Evolutionary conservation across 2,797 vertebrate species (phyloP), one percentile per base, ranked within the genome.

Genomic region (Cossypha niveicapilla): DNA sequence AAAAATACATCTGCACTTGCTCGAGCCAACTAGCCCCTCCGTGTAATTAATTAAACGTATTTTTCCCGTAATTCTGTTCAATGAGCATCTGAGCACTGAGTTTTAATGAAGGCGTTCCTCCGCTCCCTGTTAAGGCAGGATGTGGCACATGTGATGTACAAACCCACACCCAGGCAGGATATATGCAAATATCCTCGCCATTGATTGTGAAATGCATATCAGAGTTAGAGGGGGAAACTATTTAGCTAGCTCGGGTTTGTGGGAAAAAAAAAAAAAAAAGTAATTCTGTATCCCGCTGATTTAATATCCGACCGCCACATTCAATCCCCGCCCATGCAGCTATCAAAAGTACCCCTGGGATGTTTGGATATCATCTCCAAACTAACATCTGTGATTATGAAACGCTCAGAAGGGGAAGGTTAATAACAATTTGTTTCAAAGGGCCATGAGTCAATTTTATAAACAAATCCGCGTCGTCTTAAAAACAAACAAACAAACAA

Each of bases 281-380:
- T 88, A 92, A 82, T 95, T 96, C 95, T 78, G 90, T 66, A 93
- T 93, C 97, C 97, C 77, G 96, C 96, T 94, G 96, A 83, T 96
- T 97, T 97, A 96, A 95, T 95, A 95, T 88, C 94, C 79, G 92
- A 96, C 95, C 93, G 96, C 80, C 53, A 34, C 90, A 53, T 80
- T 92, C 96, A 91, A 89, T 76, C 79, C 94, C 53, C 80, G 94
- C 94, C 94, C 70, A 66, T 83, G 74, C 66, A 95, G 95, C 82
- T 85, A 93, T 94, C 71, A 62, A 92, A 94, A 86, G 92, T 90
- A 91, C 87, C 94, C 94, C 88, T 88, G 86, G 86, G 92, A 96
- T 91, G 86, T 88, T 92, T 94, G 95, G 95, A 91, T 94, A 94
- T 97, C 96, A 86, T 80, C 94, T 97, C 95, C 96, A 97, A 93